Evolutionary conservation across 2,888 invertebrate species (phyloP), one percentile per base, ranked within the genome.

Genomic region (Apotomis turbidana): DNA sequence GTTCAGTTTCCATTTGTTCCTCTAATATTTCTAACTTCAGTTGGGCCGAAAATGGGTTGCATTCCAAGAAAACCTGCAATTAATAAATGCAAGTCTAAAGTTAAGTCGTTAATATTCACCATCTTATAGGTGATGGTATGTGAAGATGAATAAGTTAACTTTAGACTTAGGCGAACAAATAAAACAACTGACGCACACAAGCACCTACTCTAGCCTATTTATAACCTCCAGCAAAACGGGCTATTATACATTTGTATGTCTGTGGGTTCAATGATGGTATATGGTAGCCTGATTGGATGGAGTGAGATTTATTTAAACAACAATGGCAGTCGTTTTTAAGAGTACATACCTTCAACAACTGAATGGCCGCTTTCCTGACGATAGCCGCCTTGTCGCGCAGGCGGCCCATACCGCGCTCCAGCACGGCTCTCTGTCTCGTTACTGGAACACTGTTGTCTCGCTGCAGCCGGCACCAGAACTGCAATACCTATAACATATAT

Each of bases 21-120:
- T 95, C 92, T 52, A 97, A 88, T 73, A 95, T 87, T 80, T 94
- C 91, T 13, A 90, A 83, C 79, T 91, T 93, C 79, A 96, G 94
- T 90, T 96, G 95, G 0, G 96, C 95, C n/a, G 97, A 96, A 87
- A 96, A 99, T 4, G 97, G 97, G 91, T 99, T 99, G 77, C 95
- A 95, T 85, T 97, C 96, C 55, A 99, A 90, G 85, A 98, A 96
- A 13, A 96, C 94, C 90, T 95, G 27, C 0, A 58, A 67, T 15
- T 15, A 49, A 55, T 13, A 41, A 41, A 0, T 41, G 6, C 41
- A 41, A 41, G 41, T 27, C 27, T 27, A 27, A 27, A 27, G 27
- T 27, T 27, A 27, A 27, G 27, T 27, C 27, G 2, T 27, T 27
- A 27, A 27, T 27, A 1, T 27, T 27, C 27, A 27, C 2, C 27